Percentiles rank a stretch among this genome's conserved stretches.
These are phyloP conservation scores for Pteropus rufus DNA, from an alignment of 2,797 vertebrate genomes.

Conservation along the genomic window DNA sequence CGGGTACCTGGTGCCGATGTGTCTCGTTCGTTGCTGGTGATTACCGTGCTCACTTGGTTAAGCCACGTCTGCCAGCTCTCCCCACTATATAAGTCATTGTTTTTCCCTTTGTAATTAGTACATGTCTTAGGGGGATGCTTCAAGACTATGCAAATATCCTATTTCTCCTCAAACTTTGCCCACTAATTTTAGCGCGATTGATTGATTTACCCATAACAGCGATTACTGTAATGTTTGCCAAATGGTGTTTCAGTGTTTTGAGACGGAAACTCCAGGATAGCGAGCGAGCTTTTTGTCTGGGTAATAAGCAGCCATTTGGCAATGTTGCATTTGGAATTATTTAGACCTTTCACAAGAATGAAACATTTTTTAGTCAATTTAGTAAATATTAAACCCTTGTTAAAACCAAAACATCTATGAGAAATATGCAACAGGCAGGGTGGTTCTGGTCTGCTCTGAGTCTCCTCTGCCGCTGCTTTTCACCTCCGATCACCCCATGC, in stretches of 20 bases:
- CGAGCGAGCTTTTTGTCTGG: background rate
- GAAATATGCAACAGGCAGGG: background rate
- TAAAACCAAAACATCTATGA: background rate
- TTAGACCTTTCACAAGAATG: background rate
- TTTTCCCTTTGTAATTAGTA: background rate
- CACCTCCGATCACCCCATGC: background rate
- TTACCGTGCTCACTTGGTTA: background rate
- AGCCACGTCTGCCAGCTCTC: background rate
- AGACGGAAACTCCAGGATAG: background rate
- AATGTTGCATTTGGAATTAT: background rate
- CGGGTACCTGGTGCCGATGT: background rate
- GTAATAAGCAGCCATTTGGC: background rate
- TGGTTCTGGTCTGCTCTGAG: background rate
- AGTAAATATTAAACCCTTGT: background rate
- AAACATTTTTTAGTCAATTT: background rate
- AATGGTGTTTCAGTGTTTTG: background rate
- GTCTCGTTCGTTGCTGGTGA: background rate
- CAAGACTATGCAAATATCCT: background rate
- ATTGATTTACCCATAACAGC: background rate
- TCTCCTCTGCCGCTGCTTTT: background rate
- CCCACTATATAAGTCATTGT: background rate
- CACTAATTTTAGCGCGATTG: background rate
- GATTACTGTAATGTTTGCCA: background rate
- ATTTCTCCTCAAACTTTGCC: background rate
- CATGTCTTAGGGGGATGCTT: background rate